These are phyloP conservation scores for Lynx canadensis DNA, from an alignment of 2,113 vertebrate genomes.

Conservation along the genomic window DNA sequence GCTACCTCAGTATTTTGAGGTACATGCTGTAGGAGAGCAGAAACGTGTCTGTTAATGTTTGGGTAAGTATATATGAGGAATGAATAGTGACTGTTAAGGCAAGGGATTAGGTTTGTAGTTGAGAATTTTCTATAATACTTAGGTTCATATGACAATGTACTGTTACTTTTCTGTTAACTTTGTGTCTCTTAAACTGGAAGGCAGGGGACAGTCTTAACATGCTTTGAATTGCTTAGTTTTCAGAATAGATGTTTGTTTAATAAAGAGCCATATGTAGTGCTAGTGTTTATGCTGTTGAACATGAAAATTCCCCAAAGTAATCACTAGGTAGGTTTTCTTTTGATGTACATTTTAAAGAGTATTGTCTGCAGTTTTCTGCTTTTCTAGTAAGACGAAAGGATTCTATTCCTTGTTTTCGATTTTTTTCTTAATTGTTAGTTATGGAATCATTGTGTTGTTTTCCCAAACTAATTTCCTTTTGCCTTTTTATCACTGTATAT, in stretches of 20 bases:
- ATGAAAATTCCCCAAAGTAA: slow-evolving; percentile 9
- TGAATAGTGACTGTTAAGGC: not conserved
- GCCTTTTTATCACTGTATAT: not conserved
- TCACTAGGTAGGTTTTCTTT: slow-evolving; percentile 12
- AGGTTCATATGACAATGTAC: not conserved
- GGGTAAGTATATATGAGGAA: slow-evolving; percentile 25
- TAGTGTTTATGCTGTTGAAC: not conserved
- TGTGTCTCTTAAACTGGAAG: not conserved
- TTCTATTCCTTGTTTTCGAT: not conserved
- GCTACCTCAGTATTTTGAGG: not conserved
- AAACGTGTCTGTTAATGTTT: slow-evolving; percentile 34
- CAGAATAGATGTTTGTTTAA: slow-evolving; percentile 34
- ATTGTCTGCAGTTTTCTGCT: not conserved
- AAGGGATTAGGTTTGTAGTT: slow-evolving; percentile 44
- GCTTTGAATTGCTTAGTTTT: slow-evolving; percentile 50
- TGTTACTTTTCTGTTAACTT: not conserved
- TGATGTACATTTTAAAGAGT: not conserved
- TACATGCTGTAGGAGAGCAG: not conserved
- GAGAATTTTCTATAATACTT: not conserved
- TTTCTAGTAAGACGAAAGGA: not conserved
- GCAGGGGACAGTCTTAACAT: not conserved
- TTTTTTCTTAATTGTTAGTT: slow-evolving; percentile 22
- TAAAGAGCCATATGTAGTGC: not conserved
- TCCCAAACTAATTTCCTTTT: slow-evolving; percentile 20
- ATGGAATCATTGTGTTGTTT: slow-evolving; percentile 5